A percentile compares a stretch with the other conserved stretches of the same genome.
phyloP scores from a whole-genome alignment of 2,888 invertebrate genomes.

The Emesis castigata region DNA sequence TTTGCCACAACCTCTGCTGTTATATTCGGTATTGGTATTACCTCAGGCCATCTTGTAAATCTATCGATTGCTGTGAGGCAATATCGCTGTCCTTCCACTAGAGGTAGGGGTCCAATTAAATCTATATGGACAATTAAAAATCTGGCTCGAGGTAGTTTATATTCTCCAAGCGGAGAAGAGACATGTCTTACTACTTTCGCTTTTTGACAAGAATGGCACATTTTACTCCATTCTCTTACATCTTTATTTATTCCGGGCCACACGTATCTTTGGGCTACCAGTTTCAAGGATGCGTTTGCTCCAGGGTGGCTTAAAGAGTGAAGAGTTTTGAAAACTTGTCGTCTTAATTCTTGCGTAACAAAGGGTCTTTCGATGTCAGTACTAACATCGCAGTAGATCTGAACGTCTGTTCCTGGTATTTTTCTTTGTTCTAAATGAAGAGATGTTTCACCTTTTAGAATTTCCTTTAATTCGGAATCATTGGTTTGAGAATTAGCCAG shows the following conservation, averaged over 20 bases:
- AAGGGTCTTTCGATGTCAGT: not conserved
- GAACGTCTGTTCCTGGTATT: not conserved
- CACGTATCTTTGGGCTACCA: slow-evolving; percentile 40
- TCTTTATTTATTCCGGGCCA: slow-evolving; percentile 31
- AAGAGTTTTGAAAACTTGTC: slow-evolving; percentile 26
- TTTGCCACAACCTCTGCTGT: slow-evolving; percentile 11
- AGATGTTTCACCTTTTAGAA: not conserved
- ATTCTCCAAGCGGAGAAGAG: slow-evolving; percentile 42
- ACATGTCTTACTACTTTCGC: slow-evolving; percentile 70
- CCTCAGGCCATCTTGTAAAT: too few species aligned
- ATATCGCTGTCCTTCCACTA: too few species aligned
- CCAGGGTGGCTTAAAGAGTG: slow-evolving; percentile 44
- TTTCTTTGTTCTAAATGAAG: not conserved
- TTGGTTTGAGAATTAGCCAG: not conserved
- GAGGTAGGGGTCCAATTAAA: too few species aligned
- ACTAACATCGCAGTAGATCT: not conserved
- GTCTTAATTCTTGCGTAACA: not conserved
- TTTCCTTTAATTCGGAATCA: not conserved
- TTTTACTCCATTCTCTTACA: slow-evolving; percentile 61
- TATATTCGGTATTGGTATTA: too few species aligned
- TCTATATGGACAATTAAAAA: too few species aligned
- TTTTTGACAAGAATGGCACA: slow-evolving; percentile 70
- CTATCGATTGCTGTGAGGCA: too few species aligned
- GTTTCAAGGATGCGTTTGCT: slow-evolving; percentile 35
- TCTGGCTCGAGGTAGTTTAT: too few species aligned